A percentile compares a stretch with the other conserved stretches of the same genome.
These are phyloP conservation scores for Pyrrhura leucotis DNA, from an alignment of 2,797 vertebrate species.

Conservation along the genomic window DNA sequence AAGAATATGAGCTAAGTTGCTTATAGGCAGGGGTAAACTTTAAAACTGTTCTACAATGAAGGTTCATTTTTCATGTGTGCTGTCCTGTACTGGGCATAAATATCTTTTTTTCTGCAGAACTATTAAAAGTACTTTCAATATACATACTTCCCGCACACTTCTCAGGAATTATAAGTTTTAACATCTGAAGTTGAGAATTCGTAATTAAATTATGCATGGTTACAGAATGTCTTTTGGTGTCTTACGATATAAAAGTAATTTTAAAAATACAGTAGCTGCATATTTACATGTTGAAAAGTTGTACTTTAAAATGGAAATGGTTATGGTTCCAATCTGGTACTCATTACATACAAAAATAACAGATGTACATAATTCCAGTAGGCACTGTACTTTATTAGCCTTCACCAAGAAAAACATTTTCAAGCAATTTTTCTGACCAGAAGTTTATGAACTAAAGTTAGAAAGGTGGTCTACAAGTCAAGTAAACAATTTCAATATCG, in stretches of 20 bases:
- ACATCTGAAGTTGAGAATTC: background rate
- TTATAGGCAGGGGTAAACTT: background rate
- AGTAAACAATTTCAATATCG: conserved; percentile 19
- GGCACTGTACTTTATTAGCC: background rate
- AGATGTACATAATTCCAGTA: background rate
- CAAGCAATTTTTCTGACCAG: background rate
- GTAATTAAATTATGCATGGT: background rate
- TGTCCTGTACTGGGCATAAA: background rate
- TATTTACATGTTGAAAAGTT: background rate
- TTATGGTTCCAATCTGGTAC: background rate
- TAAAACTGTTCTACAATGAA: background rate
- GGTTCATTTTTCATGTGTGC: background rate
- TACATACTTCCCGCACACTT: background rate
- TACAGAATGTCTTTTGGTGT: background rate
- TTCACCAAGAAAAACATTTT: conserved; percentile 29
- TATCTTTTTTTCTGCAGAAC: background rate
- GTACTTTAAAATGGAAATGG: background rate
- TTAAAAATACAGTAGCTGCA: background rate
- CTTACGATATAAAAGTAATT: background rate
- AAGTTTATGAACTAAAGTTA: conserved; percentile 1
- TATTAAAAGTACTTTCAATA: background rate
- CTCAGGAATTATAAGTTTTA: background rate
- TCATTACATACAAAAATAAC: conserved; percentile 10
- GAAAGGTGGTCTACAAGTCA: background rate
- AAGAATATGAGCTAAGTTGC: background rate